Percentiles rank a stretch among this genome's conserved stretches.
Conservation (phyloP, 2,113 vertebrate species). For the Tamias sibiricus region DNA sequence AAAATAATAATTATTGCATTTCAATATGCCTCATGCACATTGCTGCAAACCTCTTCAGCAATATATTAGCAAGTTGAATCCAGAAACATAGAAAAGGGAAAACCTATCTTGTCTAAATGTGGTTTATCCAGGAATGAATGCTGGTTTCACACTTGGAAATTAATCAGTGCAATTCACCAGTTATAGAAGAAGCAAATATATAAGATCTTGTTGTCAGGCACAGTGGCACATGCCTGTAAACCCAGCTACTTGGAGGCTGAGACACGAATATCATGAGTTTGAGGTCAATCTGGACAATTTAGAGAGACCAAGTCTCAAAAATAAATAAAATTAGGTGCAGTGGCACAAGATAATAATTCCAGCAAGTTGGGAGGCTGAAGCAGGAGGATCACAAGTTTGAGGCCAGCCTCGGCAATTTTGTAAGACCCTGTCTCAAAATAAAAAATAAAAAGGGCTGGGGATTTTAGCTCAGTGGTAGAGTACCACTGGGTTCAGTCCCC, state of each 20-base stretch:
- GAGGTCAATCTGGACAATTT: no score
- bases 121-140: neutral
- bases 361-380: neutral
- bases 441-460: neutral
- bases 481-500: neutral
- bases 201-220: no score
- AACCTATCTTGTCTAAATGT: neutral
- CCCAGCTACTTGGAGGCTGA: no score
- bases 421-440: no score
- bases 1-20: neutral
- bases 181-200: neutral
- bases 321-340: no score
- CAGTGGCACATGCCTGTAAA: no score
- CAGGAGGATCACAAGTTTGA: neutral
- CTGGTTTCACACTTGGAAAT: slow-evolving; percentile 2
- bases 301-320: no score
- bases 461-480: neutral
- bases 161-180: neutral
- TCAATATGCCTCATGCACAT: neutral
- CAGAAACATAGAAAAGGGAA: neutral
- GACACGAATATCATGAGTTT: no score
- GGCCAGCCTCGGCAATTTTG: neutral
- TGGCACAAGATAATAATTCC: neutral
- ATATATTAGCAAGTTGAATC: neutral
- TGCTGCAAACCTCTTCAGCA: neutral